Base-by-base conservation (phyloP, 1,140 invertebrate species). In the Aricia agestis region DNA sequence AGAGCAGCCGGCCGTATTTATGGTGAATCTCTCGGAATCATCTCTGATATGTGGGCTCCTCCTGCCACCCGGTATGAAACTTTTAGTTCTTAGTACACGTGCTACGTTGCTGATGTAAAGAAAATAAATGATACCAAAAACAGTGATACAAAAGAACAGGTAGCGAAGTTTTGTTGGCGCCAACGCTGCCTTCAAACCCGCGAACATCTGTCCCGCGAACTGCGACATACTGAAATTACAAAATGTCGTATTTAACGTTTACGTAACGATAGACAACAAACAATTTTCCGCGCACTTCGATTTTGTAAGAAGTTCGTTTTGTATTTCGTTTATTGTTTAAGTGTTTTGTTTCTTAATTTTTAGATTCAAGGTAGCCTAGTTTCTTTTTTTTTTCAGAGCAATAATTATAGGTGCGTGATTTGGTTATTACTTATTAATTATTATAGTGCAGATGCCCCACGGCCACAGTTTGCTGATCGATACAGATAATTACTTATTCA, bases 1-100 rank as follows among this genome's bases (percentile, higher is more conserved):
- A 13, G 93, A 93, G 82, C 97, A 98, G 32, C 96, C 95, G n/a
- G 93, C 85, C 1, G 94, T 96, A 72, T 94, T 92, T 18, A 97
- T 93, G 57, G 93, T 93, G 61, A 87, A 93, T 19, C 81, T 78
- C 65, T 83, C 80, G 32, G 72, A 65, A 66, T 19, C n/a, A 61
- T 63, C 70, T 10, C 61, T 36, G 17, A 66, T 72, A 15, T 36
- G 36, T 57, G 72, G 31, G 18, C 73, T 42, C 13, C 66, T 17
- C 17, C 57, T 66, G 4, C 25, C 36, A 42, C 67, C 59, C 52
- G 42, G 58, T 13, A 17, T 9, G 66, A 69, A 36, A 65, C 69
- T 67, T 59, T 71, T 73, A 32, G 68, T 66, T 11, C 67, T 65
- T 42, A 73, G 66, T 41, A 70, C 67, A 11, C 70, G 59, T 66